phyloP scores from a whole-genome alignment of 2,888 invertebrate genomes.

The Asteroscopus sphinx region DNA sequence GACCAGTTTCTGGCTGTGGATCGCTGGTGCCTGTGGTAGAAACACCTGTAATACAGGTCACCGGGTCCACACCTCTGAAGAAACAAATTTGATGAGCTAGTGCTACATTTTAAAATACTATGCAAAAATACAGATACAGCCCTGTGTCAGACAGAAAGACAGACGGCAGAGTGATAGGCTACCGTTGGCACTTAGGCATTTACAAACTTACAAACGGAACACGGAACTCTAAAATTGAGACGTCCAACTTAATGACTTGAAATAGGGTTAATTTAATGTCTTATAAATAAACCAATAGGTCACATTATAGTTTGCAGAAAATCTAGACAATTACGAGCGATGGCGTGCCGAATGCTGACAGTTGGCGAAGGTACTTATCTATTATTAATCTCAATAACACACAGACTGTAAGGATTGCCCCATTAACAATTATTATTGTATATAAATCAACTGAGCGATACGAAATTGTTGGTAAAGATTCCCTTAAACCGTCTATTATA shows the following conservation, averaged over 20 bases:
- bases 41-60: too few relatives aligned
- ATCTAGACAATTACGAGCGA: slow-evolving; percentile 30
- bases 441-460: not conserved
- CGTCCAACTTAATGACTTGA: slow-evolving; percentile 8
- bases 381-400: slow-evolving; percentile 40
- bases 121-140: too few relatives aligned
- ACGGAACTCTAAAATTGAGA: too few relatives aligned
- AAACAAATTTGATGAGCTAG: too few relatives aligned
- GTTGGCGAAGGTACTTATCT: slow-evolving; percentile 25
- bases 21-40: too few relatives aligned
- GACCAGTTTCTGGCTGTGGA: too few relatives aligned
- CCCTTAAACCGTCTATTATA: slow-evolving; percentile 27
- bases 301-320: slow-evolving; percentile 22
- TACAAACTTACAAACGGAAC: too few relatives aligned
- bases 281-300: slow-evolving; percentile 54
- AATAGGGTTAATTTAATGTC: slow-evolving; percentile 56
- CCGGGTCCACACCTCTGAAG: too few relatives aligned
- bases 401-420: slow-evolving; percentile 22
- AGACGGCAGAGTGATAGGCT: too few relatives aligned
- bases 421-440: slow-evolving; percentile 14
- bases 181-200: too few relatives aligned
- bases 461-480: slow-evolving; percentile 21
- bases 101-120: too few relatives aligned
- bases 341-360: slow-evolving; percentile 42
- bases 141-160: too few relatives aligned